Percentiles rank a stretch among this genome's conserved stretches.
Conservation (phyloP, 2,888 invertebrate genomes). For the Allolobophora icterica region DNA sequence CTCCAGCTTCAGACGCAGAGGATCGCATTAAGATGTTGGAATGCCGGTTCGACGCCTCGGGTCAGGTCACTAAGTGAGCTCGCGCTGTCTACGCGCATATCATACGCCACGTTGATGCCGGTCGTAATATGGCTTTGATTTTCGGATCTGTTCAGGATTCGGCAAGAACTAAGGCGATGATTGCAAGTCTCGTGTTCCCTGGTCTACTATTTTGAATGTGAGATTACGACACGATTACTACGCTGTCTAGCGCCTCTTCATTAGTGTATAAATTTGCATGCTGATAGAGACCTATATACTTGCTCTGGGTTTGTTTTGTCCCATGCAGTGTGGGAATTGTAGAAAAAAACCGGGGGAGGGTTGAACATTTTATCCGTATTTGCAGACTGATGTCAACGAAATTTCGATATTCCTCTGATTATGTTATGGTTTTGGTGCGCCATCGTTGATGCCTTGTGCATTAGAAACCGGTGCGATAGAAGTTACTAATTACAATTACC, state of each 20-base stretch:
- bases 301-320: no score
- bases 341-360: no score
- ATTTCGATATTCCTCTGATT: no score
- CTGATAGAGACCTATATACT: background rate
- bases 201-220: background rate
- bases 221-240: background rate
- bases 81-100: background rate
- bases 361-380: no score
- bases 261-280: background rate
- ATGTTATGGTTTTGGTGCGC: no score
- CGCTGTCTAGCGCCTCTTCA: background rate
- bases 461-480: no score
- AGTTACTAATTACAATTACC: no score
- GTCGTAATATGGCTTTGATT: slow-evolving; percentile 17
- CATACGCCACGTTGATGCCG: background rate
- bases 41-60: background rate
- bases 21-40: background rate
- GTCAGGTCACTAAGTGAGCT: background rate
- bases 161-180: background rate
- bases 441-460: no score
- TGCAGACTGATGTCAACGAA: no score
- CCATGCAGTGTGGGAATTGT: no score
- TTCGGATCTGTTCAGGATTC: background rate
- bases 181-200: background rate
- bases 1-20: background rate